A percentile compares a stretch with the other conserved stretches of the same genome.
phyloP scores from a whole-genome alignment of 1,140 invertebrate genomes.

The Hycleus cichorii region DNA sequence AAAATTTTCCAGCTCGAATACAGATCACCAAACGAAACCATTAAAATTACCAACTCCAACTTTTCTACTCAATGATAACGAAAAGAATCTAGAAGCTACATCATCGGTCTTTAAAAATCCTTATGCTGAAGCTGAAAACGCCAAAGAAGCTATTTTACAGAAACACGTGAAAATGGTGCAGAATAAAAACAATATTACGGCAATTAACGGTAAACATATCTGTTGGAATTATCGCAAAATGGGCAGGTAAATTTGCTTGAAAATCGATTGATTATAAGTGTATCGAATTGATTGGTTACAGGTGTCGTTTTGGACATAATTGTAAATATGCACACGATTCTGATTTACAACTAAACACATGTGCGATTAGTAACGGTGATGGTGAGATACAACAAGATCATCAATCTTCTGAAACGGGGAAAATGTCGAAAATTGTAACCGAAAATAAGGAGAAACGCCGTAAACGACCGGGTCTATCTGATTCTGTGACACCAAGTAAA shows the following conservation, averaged over 20 bases:
- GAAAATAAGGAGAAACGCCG: conserved; percentile 50
- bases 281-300: too few species aligned
- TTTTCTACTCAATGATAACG: conserved; percentile 31
- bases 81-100: conserved; percentile 30
- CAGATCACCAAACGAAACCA: not conserved
- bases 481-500: conserved; percentile 73
- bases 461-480: conserved; percentile 69
- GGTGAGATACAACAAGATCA: conserved; percentile 44
- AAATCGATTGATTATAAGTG: too few species aligned
- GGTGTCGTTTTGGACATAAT: conserved; percentile 82
- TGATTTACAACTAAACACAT: conserved; percentile 59
- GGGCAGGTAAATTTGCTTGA: conserved; percentile 46
- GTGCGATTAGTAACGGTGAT: conserved; percentile 50
- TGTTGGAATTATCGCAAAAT: conserved; percentile 87
- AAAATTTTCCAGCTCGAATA: conserved; percentile 32
- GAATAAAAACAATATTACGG: conserved; percentile 60
- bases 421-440: conserved; percentile 32
- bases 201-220: conserved; percentile 81
- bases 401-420: too few species aligned
- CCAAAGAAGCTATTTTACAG: conserved; percentile 78
- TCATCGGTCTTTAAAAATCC: conserved; percentile 83
- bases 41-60: conserved; percentile 46
- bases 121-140: conserved; percentile 80
- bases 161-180: conserved; percentile 91
- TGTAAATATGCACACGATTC: conserved; percentile 90